Conservation (phyloP, 2,888 invertebrate species). For the Eledone cirrhosa region DNA sequence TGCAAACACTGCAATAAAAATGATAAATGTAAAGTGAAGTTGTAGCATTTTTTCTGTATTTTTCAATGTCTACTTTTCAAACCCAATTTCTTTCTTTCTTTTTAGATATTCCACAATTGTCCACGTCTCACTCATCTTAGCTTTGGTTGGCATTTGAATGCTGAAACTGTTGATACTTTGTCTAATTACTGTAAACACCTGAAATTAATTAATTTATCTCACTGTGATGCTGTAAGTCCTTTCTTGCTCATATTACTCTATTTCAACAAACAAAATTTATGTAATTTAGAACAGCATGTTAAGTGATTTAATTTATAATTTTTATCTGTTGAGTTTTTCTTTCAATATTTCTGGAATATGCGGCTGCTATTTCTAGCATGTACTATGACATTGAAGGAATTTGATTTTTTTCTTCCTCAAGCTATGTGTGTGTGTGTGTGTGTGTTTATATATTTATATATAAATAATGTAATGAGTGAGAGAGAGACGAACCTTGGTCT, state of each 20-base stretch:
- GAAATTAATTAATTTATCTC: background rate
- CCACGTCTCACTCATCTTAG: constrained; percentile 1
- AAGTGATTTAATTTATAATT: no score
- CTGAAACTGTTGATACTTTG: background rate
- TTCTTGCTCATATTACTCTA: background rate
- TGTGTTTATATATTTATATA: no score
- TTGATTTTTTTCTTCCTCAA: no score
- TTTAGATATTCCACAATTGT: constrained; percentile 11
- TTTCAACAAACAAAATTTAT: background rate
- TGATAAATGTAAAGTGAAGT: background rate
- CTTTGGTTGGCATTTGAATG: background rate
- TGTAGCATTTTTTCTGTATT: background rate
- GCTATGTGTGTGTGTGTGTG: no score
- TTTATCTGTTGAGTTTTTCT: no score
- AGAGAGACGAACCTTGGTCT: no score
- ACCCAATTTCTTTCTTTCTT: background rate
- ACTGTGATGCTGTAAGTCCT: constrained; percentile 8
- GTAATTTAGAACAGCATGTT: no score
- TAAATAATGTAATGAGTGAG: no score
- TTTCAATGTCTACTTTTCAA: background rate
- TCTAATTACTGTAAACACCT: background rate
- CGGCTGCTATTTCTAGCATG: no score
- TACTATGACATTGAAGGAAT: no score
- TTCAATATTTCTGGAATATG: no score
- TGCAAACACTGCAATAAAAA: no score